phyloP scores from a whole-genome alignment of 92 coral and sea anemone genomes.

The Desmophyllum pertusum region DNA sequence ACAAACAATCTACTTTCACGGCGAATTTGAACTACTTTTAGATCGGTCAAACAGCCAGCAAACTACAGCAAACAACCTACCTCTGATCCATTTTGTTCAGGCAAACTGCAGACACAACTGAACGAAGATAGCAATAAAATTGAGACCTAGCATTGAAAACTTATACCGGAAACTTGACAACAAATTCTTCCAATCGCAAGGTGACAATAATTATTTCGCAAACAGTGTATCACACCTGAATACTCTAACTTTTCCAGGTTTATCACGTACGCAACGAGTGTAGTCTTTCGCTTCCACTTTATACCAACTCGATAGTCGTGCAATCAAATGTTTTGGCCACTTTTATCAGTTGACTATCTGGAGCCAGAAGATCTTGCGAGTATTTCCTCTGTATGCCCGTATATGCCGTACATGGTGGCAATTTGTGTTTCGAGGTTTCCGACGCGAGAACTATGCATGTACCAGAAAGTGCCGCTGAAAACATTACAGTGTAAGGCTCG shows the following conservation, averaged over 20 bases:
- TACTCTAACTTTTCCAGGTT: neutral
- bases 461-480: slow-evolving; percentile 23
- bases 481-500: too few relatives aligned
- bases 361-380: slow-evolving; percentile 29
- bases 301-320: too few relatives aligned
- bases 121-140: too few relatives aligned
- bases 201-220: slow-evolving; percentile 26
- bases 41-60: too few relatives aligned
- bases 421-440: slow-evolving; percentile 18
- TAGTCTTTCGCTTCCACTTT: too few relatives aligned
- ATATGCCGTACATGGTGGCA: slow-evolving; percentile 28
- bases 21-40: too few relatives aligned
- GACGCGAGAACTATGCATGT: slow-evolving; percentile 19
- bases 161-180: slow-evolving; percentile 26
- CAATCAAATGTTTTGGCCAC: slow-evolving; percentile 27
- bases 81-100: slow-evolving; percentile 12
- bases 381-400: slow-evolving; percentile 26
- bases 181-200: slow-evolving; percentile 18
- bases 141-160: too few relatives aligned
- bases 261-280: slow-evolving; percentile 11
- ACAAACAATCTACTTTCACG: too few relatives aligned
- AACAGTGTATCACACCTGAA: neutral
- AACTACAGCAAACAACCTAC: neutral
- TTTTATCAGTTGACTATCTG: slow-evolving; percentile 13
- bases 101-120: too few relatives aligned